Base-by-base conservation (phyloP, 2,888 invertebrate species). In the Aspidapion aeneum region DNA sequence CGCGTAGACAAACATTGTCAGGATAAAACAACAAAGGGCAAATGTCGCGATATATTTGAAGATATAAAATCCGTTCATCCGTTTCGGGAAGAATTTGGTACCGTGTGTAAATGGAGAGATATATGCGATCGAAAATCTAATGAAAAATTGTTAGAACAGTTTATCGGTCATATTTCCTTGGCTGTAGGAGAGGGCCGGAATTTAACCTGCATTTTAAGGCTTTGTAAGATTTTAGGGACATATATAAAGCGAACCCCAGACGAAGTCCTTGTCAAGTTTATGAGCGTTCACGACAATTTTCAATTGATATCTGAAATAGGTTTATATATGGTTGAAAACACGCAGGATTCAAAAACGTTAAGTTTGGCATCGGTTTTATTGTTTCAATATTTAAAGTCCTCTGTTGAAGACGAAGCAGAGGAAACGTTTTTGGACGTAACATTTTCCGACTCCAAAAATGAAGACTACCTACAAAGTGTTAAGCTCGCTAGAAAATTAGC, bases 361-460 rank as follows among this genome's bases (percentile, higher is more conserved):
- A 54, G 55, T 1, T 18, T 59, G 50, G 63, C 60, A 55, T 61
- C 63, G 1, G 16, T 65, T 5, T 57, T 35, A 48, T 12, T 67
- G 2, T 60, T 65, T 12, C 58, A 60, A 52, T 63, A 55, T 56
- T 63, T 55, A 20, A 61, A 61, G 35, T 22, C 21, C 48, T 17
- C 18, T 7, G 19, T 18, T 9, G 56, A 56, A 52, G 61, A 61
- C n/a, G 57, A 48, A 12, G 54, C 19, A 9, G 58, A 65, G 2
- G 66, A 68, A 50, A 62, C 66, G 2, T 63, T 64, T 21, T 58
- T 62, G 17, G 62, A 62, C 21, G 55, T 57, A 7, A 7, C 59
- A 9, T 19, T 55, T 9, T 50, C 56, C 7, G 49, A 12, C 12
- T 16, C 50, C 18, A 55, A 61, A 5, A 49, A 62, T 54, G 63